Conservation (phyloP, 2,888 invertebrate genomes). For the Trilocha varians region DNA sequence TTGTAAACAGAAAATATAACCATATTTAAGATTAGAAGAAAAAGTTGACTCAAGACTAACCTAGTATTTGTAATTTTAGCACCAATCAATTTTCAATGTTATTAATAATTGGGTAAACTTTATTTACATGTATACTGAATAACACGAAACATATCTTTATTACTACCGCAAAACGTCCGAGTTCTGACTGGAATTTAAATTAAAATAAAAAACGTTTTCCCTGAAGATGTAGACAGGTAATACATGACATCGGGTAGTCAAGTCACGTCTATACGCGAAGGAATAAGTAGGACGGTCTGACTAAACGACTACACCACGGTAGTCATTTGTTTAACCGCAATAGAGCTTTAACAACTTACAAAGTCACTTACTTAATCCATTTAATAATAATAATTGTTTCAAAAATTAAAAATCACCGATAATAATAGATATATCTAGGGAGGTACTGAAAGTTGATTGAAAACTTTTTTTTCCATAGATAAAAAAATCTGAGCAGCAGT, state of each 20-base stretch:
- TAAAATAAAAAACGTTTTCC: background rate
- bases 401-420: too few relatives aligned
- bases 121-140: background rate
- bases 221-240: conserved; percentile 15
- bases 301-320: conserved; percentile 13
- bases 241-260: conserved; percentile 17
- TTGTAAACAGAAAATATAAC: too few relatives aligned
- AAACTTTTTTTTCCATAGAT: too few relatives aligned
- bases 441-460: too few relatives aligned
- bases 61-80: background rate
- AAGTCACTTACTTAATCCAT: too few relatives aligned
- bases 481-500: too few relatives aligned
- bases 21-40: too few relatives aligned
- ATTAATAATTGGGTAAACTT: background rate
- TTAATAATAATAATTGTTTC: too few relatives aligned
- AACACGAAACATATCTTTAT: conserved; percentile 10
- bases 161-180: background rate
- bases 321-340: background rate
- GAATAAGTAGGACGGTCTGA: conserved; percentile 24
- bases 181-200: background rate
- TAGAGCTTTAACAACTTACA: background rate
- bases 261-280: conserved; percentile 24
- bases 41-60: too few relatives aligned
- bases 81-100: background rate
- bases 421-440: too few relatives aligned